phyloP scores from a whole-genome alignment of 2,888 invertebrate genomes.

The Allygus modestus region DNA sequence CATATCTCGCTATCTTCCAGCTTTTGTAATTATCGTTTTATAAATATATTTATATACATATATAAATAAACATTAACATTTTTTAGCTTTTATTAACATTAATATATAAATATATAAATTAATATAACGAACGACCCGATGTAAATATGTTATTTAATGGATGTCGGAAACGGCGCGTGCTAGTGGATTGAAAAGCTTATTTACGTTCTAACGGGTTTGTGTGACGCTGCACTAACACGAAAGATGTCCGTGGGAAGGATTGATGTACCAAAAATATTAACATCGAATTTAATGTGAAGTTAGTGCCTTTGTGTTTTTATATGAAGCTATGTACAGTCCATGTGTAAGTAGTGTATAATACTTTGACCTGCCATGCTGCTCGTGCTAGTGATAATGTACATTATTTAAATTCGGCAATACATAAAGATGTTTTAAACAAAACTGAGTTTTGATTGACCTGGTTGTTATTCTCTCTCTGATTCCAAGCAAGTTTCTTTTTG shows the following conservation, averaged over 20 bases:
- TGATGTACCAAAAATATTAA: slow-evolving; percentile 59
- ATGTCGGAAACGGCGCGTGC: slow-evolving; percentile 41
- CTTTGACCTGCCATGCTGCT: slow-evolving; percentile 50
- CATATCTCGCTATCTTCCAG: slow-evolving; percentile 61
- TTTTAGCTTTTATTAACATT: slow-evolving; percentile 57
- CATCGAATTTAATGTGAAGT: slow-evolving; percentile 53
- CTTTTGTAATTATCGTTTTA: slow-evolving; percentile 62
- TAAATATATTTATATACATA: slow-evolving; percentile 58
- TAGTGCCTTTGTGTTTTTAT: slow-evolving; percentile 54
- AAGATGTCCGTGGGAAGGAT: slow-evolving; percentile 12
- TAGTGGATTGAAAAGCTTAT: slow-evolving; percentile 53
- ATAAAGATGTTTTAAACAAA: slow-evolving; percentile 56
- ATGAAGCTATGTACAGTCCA: slow-evolving; percentile 54
- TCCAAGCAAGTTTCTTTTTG: too few relatives aligned
- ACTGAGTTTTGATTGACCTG: not conserved
- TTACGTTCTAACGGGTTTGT: slow-evolving; percentile 51
- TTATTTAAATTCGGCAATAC: slow-evolving; percentile 58
- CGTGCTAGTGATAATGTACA: slow-evolving; percentile 58
- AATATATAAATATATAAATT: slow-evolving; percentile 53
- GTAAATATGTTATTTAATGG: slow-evolving; percentile 54
- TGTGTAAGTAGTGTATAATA: slow-evolving; percentile 56
- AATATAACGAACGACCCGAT: slow-evolving; percentile 51
- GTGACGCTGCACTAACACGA: slow-evolving; percentile 48
- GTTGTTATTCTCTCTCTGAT: not conserved
- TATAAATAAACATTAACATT: slow-evolving; percentile 48